These are phyloP conservation scores for Solenodon paradoxus DNA, from an alignment of 2,113 vertebrate genomes.

Conservation along the genomic window DNA sequence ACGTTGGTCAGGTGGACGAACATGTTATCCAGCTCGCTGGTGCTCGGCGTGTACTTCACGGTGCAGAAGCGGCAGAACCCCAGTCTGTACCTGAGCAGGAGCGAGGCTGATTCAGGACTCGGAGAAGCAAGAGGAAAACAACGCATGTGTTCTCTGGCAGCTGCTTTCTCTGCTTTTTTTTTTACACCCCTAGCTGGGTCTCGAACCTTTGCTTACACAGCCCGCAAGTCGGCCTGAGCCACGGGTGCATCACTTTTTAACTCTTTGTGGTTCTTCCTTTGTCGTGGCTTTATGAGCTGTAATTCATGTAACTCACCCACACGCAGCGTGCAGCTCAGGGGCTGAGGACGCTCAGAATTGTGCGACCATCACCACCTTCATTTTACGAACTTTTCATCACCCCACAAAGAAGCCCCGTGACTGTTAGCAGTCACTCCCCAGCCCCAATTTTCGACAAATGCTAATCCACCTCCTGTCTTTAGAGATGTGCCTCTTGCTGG, in stretches of 20 bases:
- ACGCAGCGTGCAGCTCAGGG: accelerated
- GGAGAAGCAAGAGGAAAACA: accelerated
- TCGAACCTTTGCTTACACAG: no score
- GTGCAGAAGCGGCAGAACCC: constrained; percentile 99
- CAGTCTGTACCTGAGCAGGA: constrained; percentile 91
- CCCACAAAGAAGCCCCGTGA: no score
- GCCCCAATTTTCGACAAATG: not conserved
- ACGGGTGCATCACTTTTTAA: no score
- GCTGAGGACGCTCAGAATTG: not conserved
- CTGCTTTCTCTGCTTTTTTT: not conserved
- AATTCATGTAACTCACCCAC: not conserved
- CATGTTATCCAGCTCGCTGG: constrained; percentile 98
- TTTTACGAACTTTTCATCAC: accelerated
- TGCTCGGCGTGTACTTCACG: constrained; percentile 97
- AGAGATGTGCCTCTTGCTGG: not conserved
- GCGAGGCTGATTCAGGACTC: accelerated
- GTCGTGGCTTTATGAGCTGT: no score
- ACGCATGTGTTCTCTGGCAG: accelerated
- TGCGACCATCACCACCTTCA: accelerated
- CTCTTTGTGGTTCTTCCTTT: not conserved
- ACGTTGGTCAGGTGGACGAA: constrained; percentile 99
- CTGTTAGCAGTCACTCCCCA: accelerated
- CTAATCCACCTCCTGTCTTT: not conserved
- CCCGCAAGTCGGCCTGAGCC: no score
- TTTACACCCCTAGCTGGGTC: no score